Conservation (phyloP, 2,797 vertebrate genomes). For the Sphenodon punctatus region DNA sequence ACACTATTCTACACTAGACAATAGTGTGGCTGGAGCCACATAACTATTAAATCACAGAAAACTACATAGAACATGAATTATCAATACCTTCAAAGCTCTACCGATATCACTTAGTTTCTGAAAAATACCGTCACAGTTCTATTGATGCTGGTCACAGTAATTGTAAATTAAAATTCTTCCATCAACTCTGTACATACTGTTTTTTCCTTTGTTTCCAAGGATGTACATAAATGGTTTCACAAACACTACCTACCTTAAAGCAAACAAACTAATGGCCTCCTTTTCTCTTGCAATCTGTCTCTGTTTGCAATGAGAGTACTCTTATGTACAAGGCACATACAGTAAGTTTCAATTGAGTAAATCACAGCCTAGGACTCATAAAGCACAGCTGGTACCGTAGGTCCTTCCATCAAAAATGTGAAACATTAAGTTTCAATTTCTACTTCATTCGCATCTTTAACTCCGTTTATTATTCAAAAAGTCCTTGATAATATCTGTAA, state of each 20-base stretch:
- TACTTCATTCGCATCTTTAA: conserved; percentile 16
- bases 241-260: neutral
- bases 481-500: conserved; percentile 38
- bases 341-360: neutral
- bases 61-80: neutral
- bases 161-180: neutral
- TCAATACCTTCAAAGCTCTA: neutral
- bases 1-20: too few species aligned
- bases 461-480: neutral
- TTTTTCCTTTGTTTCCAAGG: neutral
- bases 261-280: conserved; percentile 1
- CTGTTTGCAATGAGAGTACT: conserved; percentile 29
- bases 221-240: neutral
- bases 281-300: conserved; percentile 38
- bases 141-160: too few species aligned
- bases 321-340: neutral
- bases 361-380: neutral
- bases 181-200: too few species aligned
- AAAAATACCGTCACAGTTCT: neutral
- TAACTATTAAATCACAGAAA: too few species aligned
- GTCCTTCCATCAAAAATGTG: neutral
- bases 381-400: neutral
- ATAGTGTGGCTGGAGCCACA: too few species aligned
- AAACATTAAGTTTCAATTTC: neutral
- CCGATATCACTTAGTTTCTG: too few species aligned